phyloP scores from a whole-genome alignment of 2,797 vertebrate genomes.

The Chiloscyllium punctatum region DNA sequence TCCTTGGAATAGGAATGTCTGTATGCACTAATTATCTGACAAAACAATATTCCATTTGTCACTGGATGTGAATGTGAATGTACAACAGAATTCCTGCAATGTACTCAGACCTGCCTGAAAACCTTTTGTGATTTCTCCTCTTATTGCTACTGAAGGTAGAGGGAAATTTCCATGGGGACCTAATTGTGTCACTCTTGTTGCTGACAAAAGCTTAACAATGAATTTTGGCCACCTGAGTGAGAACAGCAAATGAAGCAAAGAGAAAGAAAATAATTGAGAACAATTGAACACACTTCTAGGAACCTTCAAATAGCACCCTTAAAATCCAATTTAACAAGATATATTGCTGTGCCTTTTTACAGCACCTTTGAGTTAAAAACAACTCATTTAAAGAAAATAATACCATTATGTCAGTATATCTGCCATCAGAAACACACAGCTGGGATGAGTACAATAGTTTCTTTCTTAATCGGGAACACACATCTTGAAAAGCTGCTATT shows the following conservation, averaged over 20 bases:
- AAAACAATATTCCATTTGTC: constrained; percentile 2
- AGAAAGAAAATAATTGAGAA: not conserved
- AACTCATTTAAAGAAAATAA: not conserved
- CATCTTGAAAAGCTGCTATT: not conserved
- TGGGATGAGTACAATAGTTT: not conserved
- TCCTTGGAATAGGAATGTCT: not conserved
- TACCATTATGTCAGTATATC: not conserved
- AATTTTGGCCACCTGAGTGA: not conserved
- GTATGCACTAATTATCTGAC: not conserved
- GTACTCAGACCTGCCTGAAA: not conserved
- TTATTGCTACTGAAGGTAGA: not conserved
- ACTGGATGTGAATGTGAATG: not conserved
- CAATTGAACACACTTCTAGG: not conserved
- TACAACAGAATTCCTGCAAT: not conserved
- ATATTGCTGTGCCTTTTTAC: not conserved
- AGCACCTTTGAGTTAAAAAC: not conserved
- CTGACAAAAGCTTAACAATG: not conserved
- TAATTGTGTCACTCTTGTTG: not conserved
- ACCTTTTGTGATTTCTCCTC: not conserved
- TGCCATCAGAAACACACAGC: not conserved
- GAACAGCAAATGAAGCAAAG: not conserved
- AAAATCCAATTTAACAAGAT: not conserved
- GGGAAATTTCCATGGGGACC: not conserved
- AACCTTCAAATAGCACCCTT: not conserved
- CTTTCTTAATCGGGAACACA: not conserved